These are phyloP conservation scores for Eilema depressum DNA, from an alignment of 2,888 invertebrate species.

Conservation along the genomic window DNA sequence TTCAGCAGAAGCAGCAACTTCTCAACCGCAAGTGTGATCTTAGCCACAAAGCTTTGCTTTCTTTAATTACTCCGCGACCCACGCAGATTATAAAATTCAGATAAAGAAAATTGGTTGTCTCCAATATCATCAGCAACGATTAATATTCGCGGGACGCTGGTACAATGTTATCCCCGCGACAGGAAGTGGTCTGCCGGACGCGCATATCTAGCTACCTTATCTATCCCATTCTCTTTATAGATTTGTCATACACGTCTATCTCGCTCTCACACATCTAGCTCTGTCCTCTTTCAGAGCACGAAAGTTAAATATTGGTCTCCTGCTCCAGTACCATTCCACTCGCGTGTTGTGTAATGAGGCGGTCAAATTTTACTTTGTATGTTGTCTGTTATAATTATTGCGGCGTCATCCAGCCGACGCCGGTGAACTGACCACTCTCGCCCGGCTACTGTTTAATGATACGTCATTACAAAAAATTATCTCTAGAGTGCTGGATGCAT, in stretches of 20 bases:
- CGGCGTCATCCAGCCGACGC: conserved; percentile 64
- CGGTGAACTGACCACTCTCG: conserved; percentile 59
- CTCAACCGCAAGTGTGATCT: not conserved
- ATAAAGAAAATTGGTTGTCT: conserved; percentile 32
- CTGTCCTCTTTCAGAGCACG: conserved; percentile 63
- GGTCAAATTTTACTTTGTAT: conserved; percentile 80
- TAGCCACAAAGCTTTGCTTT: not conserved
- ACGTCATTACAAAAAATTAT: conserved; percentile 58
- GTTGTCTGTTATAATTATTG: conserved; percentile 76
- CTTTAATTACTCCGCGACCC: not conserved
- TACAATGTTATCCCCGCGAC: conserved; percentile 58
- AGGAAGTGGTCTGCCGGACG: conserved; percentile 81
- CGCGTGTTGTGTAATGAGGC: conserved; percentile 78
- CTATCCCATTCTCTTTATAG: conserved; percentile 78
- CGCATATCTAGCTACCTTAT: conserved; percentile 82
- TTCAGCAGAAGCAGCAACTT: not conserved
- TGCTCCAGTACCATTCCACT: conserved; percentile 66
- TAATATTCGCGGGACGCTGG: conserved; percentile 62
- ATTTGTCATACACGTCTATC: conserved; percentile 69
- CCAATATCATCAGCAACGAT: conserved; percentile 38
- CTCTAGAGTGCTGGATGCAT: conserved; percentile 50
- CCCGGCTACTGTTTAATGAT: conserved; percentile 77
- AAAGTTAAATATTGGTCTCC: conserved; percentile 59
- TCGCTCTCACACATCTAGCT: conserved; percentile 59
- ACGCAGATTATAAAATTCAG: conserved; percentile 4